Conservation (phyloP, 2,797 vertebrate species). For the Arvicola amphibius region DNA sequence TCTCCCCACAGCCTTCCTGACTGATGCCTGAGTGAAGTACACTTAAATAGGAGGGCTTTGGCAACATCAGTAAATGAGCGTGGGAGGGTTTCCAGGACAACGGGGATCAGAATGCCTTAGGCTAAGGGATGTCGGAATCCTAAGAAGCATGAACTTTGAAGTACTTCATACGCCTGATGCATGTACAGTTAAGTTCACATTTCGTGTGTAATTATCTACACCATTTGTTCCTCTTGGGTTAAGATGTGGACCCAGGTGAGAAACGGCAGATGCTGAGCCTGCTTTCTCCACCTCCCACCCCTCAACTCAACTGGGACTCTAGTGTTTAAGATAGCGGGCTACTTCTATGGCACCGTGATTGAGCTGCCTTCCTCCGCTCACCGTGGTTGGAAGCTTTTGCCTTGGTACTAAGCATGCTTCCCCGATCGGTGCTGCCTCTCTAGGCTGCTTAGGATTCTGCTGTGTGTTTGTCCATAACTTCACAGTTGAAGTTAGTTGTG, state of each 20-base stretch:
- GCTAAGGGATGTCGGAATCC: conserved; percentile 16
- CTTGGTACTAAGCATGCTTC: background rate
- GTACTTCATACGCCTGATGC: background rate
- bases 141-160: background rate
- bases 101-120: background rate
- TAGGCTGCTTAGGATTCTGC: background rate
- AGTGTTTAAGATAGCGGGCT: background rate
- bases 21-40: conserved; percentile 25
- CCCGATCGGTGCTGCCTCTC: background rate
- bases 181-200: background rate
- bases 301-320: background rate
- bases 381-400: background rate
- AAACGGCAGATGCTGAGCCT: background rate
- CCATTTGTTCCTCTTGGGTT: conserved; percentile 1
- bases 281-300: background rate
- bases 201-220: background rate
- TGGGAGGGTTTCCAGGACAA: background rate
- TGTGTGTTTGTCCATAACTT: background rate
- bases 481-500: background rate
- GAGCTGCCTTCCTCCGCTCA: background rate
- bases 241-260: conserved; percentile 6
- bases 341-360: background rate
- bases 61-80: background rate
- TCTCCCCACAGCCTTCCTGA: background rate
- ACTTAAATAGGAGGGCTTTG: conserved; percentile 35